A percentile compares a stretch with the other conserved stretches of the same genome.
These are phyloP conservation scores for Herpetotheres cachinnans DNA, from an alignment of 2,113 vertebrate species.

Conservation along the genomic window DNA sequence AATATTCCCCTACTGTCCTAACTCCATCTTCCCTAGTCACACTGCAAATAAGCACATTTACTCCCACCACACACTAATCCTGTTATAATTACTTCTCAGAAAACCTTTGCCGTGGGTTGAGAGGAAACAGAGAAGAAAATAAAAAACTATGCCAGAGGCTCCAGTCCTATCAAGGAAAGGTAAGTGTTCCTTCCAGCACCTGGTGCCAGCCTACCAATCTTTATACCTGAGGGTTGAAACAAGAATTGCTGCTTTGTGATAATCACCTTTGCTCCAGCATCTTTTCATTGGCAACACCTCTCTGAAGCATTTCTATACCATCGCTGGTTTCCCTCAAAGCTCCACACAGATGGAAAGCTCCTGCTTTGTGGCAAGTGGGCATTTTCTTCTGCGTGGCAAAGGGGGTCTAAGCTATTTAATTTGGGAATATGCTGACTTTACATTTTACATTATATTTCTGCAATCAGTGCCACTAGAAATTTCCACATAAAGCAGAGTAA, in stretches of 20 bases:
- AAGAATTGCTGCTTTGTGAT: background rate
- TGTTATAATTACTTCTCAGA: slow-evolving; percentile 21
- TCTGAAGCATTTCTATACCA: background rate
- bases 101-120: background rate
- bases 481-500: background rate
- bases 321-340: background rate
- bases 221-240: background rate
- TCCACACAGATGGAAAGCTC: background rate
- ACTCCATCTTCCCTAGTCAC: background rate
- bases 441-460: background rate
- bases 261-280: background rate
- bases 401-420: background rate
- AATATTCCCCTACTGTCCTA: background rate
- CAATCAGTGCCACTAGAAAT: background rate
- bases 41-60: slow-evolving; percentile 26
- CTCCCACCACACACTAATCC: slow-evolving; percentile 3
- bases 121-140: background rate
- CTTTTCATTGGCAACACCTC: background rate
- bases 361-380: background rate
- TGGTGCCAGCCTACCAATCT: background rate
- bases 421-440: background rate
- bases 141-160: background rate
- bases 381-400: background rate
- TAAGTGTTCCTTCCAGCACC: background rate
- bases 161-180: background rate